phyloP scores from a whole-genome alignment of 2,888 invertebrate genomes.

The Pseudococcus viburni region DNA sequence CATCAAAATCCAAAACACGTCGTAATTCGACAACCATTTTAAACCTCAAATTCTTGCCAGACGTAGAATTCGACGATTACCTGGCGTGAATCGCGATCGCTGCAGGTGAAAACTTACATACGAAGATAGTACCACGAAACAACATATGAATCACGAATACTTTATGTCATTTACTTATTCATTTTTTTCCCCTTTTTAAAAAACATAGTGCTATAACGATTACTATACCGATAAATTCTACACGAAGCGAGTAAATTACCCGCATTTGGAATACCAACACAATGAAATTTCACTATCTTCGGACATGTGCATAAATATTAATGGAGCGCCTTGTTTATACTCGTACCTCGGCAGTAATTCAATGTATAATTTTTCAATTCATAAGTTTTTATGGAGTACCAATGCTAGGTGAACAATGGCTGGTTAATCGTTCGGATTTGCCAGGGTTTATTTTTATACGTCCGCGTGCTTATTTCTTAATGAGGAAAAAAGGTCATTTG shows the following conservation, averaged over 20 bases:
- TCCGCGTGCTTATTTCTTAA: not conserved
- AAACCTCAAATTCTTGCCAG: not conserved
- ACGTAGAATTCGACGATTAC: not conserved
- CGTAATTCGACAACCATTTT: constrained; percentile 32
- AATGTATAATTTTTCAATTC: not conserved
- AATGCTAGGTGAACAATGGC: constrained; percentile 1
- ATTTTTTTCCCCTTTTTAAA: not conserved
- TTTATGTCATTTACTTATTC: constrained; percentile 14
- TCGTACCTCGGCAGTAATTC: not conserved
- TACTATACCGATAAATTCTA: constrained; percentile 6
- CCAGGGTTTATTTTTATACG: not conserved
- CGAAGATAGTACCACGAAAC: no score
- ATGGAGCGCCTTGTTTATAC: constrained; percentile 4
- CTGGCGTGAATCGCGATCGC: not conserved
- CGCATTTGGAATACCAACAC: constrained; percentile 10
- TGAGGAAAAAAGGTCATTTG: not conserved
- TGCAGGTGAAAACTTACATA: constrained; percentile 11
- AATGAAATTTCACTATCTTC: constrained; percentile 14
- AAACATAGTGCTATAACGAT: not conserved
- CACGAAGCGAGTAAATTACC: constrained; percentile 1
- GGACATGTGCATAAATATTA: constrained; percentile 14
- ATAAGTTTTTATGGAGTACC: not conserved
- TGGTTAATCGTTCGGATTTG: not conserved
- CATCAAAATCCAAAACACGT: constrained; percentile 20
- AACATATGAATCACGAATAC: constrained; percentile 11